Conservation (phyloP, 30 jellyfish, hydroid and myxozoan genomes). For the Nemopilema nomurai region DNA sequence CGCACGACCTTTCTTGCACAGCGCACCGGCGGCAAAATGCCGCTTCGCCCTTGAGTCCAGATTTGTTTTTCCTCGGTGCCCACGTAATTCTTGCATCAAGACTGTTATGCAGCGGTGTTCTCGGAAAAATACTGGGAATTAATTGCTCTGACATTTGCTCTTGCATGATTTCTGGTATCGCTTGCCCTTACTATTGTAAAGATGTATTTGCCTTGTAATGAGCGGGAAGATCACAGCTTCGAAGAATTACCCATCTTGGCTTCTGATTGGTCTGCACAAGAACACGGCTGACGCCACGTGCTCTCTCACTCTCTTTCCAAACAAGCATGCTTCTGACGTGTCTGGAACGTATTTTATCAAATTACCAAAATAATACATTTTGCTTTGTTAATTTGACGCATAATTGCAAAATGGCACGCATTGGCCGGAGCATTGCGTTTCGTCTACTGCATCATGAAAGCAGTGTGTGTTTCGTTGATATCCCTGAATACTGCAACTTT, state of each 20-base stretch:
- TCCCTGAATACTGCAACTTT: too few species aligned
- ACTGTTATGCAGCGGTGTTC: constrained; percentile 18
- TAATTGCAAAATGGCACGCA: too few species aligned
- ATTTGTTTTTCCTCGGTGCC: constrained; percentile 60
- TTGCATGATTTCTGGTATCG: constrained; percentile 4
- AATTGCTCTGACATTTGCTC: constrained; percentile 19
- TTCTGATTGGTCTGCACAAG: neutral
- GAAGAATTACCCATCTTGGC: neutral
- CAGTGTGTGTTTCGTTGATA: too few species aligned
- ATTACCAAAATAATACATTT: too few species aligned
- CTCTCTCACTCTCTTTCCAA: neutral
- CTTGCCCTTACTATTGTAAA: too few species aligned
- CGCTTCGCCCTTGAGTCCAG: neutral
- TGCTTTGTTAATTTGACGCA: too few species aligned
- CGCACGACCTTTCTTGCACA: constrained; percentile 24
- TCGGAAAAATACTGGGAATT: neutral
- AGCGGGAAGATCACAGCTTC: neutral
- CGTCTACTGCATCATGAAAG: too few species aligned
- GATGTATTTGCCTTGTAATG: too few species aligned
- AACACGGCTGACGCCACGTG: neutral
- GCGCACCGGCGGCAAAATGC: constrained; percentile 59
- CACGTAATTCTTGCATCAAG: constrained; percentile 35
- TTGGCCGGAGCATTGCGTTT: too few species aligned
- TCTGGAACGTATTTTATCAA: too few species aligned
- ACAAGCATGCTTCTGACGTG: neutral